A percentile compares a stretch with the other conserved stretches of the same genome.
phyloP scores from a whole-genome alignment of 2,888 invertebrate genomes.

The Ophonus ardosiacus region DNA sequence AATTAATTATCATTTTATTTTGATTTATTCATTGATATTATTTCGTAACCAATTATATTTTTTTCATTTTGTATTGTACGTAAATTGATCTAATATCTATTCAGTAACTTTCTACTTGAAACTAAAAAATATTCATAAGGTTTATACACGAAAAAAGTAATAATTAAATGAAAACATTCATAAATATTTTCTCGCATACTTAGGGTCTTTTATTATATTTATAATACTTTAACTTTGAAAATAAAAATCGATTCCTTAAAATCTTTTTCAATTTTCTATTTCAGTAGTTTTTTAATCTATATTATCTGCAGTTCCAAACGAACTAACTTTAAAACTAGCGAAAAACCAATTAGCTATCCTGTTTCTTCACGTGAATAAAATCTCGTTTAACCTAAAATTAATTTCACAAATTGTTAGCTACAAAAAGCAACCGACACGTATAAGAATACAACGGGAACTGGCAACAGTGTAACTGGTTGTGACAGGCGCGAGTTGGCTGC shows the following conservation, averaged over 20 bases:
- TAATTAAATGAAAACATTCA: too few species aligned
- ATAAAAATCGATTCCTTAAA: neutral
- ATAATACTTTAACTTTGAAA: neutral
- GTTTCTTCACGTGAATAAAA: slow-evolving; percentile 57
- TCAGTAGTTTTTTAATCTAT: slow-evolving; percentile 34
- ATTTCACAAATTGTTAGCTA: slow-evolving; percentile 59
- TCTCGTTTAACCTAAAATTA: slow-evolving; percentile 56
- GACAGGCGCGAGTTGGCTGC: slow-evolving; percentile 39
- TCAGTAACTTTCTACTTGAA: too few species aligned
- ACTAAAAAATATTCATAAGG: too few species aligned
- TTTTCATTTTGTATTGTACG: too few species aligned
- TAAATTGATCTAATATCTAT: too few species aligned
- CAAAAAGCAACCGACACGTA: slow-evolving; percentile 58
- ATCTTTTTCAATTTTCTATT: slow-evolving; percentile 7
- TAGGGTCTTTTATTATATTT: neutral
- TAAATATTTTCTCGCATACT: too few species aligned
- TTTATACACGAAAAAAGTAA: too few species aligned
- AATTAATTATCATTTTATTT: too few species aligned
- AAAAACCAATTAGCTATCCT: slow-evolving; percentile 56
- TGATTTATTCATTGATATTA: too few species aligned
- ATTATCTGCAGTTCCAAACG: slow-evolving; percentile 34
- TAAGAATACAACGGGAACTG: slow-evolving; percentile 41
- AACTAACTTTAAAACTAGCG: slow-evolving; percentile 16
- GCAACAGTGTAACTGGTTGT: slow-evolving; percentile 53
- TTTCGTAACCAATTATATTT: too few species aligned